Base-by-base conservation (phyloP, 1,140 invertebrate genomes). In the Panagrolaimus sp. region DNA sequence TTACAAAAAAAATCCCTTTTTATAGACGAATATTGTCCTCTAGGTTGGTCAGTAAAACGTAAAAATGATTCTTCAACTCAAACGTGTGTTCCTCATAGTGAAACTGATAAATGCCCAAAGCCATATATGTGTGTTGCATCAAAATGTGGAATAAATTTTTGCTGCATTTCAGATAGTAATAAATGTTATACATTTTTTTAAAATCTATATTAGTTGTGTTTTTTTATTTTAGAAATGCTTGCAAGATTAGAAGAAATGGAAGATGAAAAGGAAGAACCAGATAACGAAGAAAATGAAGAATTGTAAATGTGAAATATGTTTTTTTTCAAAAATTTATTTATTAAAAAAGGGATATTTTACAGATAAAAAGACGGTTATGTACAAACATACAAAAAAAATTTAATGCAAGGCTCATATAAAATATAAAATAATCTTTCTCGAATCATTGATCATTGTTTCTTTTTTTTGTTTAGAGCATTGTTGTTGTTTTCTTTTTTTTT, bases 81-180 rank as follows among this genome's bases (percentile, higher is more conserved):
- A 43, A 72, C 71, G 9, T 72, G 71, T 65, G 66, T 73, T 38
- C 68, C 71, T 13, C 65, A 45, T 13, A 62, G 48, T 25, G 46
- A 23, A 9, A 38, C 25, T 38, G 62, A 53, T 23, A 72, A 72
- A 66, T 72, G 71, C 43, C 64, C 63, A 16, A 72, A 72, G 46
- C 71, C 71, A 25, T 62, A 72, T 16, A 72, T 67, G 42, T 72
- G 71, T 63, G 71, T 72, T 11, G 71, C 71, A n/a, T 62, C 71
- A 16, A 72, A 71, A 66, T 72, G 71, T 65, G 71, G 71, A 38
- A 72, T 72, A 43, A 72, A 67, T 53, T 72, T 72, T 61, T 72
- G 71, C 48, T 72, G 71, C 51, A 69, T 47, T 11, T 73, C 43
- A 66, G 71, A 72, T 46, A 71, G 69, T 71, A 23, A 44, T 47